These are phyloP conservation scores for Anguilla marmorata DNA, from an alignment of 2,797 vertebrate species.

Conservation along the genomic window DNA sequence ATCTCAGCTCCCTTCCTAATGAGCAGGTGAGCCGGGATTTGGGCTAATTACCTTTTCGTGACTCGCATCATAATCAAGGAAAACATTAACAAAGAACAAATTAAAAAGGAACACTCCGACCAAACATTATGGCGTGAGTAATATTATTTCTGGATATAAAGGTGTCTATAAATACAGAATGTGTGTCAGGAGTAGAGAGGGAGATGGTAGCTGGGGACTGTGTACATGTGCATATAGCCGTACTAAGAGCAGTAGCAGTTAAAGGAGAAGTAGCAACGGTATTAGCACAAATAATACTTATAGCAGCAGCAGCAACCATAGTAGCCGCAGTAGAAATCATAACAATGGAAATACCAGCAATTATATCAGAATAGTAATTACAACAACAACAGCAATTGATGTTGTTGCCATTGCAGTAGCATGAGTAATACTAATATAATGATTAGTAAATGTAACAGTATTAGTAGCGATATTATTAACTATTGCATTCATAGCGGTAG, in stretches of 20 bases:
- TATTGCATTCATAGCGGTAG: background rate
- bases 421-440: background rate
- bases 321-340: background rate
- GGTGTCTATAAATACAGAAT: slow-evolving; percentile 3
- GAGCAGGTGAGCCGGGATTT: slow-evolving; percentile 19
- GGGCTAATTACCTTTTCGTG: slow-evolving; percentile 28
- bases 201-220: background rate
- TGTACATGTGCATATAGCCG: background rate
- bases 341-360: background rate
- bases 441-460: background rate
- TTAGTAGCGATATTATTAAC: background rate
- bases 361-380: background rate
- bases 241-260: background rate
- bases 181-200: background rate
- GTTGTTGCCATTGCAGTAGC: background rate
- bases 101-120: background rate
- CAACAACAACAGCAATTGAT: background rate
- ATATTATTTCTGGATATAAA: background rate
- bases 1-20: slow-evolving; percentile 21
- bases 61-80: slow-evolving; percentile 24
- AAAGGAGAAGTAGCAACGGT: background rate
- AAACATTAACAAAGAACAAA: background rate
- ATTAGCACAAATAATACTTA: background rate
- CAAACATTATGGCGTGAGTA: background rate
- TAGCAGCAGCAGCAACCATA: background rate